phyloP scores from a whole-genome alignment of 2,888 invertebrate genomes.

The Eilema caniola region DNA sequence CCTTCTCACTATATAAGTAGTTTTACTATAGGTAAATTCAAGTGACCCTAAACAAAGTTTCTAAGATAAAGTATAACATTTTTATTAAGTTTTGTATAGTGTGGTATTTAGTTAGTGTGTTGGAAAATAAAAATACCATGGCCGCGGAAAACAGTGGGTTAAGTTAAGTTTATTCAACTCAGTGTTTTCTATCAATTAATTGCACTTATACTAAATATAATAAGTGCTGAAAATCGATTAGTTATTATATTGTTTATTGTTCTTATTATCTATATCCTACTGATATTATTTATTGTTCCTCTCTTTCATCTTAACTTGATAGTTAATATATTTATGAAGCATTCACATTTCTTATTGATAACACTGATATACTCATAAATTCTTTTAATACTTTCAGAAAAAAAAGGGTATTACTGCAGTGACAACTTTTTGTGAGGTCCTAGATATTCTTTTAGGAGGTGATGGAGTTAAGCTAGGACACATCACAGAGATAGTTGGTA shows the following conservation, averaged over 20 bases:
- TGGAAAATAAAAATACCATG: constrained; percentile 40
- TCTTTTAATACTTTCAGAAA: constrained; percentile 59
- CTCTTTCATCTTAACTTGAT: neutral
- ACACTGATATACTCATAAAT: neutral
- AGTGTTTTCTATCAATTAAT: neutral
- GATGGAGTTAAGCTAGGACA: constrained; percentile 88
- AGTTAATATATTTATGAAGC: too few species aligned
- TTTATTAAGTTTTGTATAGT: neutral
- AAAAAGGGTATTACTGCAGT: constrained; percentile 83
- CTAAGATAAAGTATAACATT: too few species aligned
- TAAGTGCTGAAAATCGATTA: neutral
- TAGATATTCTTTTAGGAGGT: constrained; percentile 89
- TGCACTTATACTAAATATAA: too few species aligned
- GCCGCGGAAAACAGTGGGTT: constrained; percentile 79
- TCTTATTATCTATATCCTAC: neutral
- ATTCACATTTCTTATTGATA: neutral
- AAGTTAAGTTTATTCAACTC: constrained; percentile 14
- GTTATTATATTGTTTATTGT: neutral
- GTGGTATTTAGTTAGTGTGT: neutral
- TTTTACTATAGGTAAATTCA: too few species aligned
- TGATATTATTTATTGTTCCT: neutral
- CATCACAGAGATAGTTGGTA: constrained; percentile 91
- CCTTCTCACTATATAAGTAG: too few species aligned
- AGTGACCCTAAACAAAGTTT: too few species aligned
- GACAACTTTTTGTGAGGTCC: constrained; percentile 89